Base-by-base conservation (phyloP, 2,797 vertebrate species). In the Garrulus glandarius region DNA sequence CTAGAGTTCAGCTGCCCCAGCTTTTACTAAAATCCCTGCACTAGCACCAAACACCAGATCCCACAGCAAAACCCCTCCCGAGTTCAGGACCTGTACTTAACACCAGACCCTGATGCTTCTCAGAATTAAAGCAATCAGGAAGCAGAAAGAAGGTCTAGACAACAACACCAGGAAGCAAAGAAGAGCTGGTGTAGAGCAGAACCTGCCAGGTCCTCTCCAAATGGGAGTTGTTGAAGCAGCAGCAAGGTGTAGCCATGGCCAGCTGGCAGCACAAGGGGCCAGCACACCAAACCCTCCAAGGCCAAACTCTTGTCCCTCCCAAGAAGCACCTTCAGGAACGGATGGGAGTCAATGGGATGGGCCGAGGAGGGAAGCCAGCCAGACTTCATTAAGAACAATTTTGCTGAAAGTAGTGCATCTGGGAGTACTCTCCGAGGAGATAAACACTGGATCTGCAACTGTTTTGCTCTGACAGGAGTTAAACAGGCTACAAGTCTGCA, bases 401-500 rank as follows among this genome's bases (percentile, higher is more conserved):
- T 56, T 53, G 46, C 61, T 68, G 72, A 27, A 89, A 53, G 50
- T 59, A 89, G 22, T 6, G 17, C 10, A 1, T 63, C 68, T 70
- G 63, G 55, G 71, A 92, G 41, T 37, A 50, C 30, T 46, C 91
- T 85, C 56, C 27, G 1, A 74, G 29, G 29, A 85, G 79, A 92
- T 56, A 77, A 91, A 87, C 0, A 1, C 52, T 70, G 94, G 50
- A 84, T 59, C 60, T 52, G 52, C 80, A 76, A 89, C 59, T 56
- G 88, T n/a, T 94, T 74, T 56, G 41, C 79, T 85, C 49, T 4
- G 1, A 92, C 52, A 89, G 52, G 64, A 92, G 64, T 67, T 60
- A 52, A 89, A 49, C 17, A 68, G 43, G 15, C 56, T 92, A 64
- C 95, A 97, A 94, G 96, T 59, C 84, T 71, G 56, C 8, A 27